phyloP scores from a whole-genome alignment of 53 echinoderm and acorn worm genomes.

The Holothuria leucospilota region DNA sequence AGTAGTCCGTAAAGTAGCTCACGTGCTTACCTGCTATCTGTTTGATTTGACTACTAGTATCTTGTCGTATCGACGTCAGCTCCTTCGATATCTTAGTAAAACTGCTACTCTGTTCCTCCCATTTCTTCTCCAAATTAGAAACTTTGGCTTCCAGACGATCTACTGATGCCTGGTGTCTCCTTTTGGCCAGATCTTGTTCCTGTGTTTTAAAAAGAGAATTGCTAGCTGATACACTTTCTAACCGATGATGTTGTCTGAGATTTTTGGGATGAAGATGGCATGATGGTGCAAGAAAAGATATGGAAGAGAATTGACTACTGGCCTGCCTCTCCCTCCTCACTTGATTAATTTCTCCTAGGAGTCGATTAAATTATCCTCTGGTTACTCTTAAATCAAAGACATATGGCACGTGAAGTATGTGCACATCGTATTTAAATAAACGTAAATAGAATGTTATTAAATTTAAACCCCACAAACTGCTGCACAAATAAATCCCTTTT shows the following conservation, averaged over 20 bases:
- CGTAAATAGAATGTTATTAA: no score
- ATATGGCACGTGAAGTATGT: no score
- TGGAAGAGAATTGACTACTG: no score
- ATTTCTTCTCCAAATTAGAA: slow-evolving; percentile 87
- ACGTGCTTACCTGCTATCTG: slow-evolving; percentile 48
- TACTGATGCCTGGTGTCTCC: slow-evolving; percentile 84
- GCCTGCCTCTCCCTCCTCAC: not conserved
- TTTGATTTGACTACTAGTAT: slow-evolving; percentile 82
- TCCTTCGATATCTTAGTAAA: slow-evolving; percentile 89
- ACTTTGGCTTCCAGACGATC: slow-evolving; percentile 90
- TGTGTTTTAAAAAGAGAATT: slow-evolving; percentile 30
- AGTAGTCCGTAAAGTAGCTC: not conserved
- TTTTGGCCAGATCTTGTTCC: slow-evolving; percentile 90
- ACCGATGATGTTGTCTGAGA: not conserved
- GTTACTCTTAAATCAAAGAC: slow-evolving; percentile 14
- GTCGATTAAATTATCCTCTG: slow-evolving; percentile 16
- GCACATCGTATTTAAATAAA: no score
- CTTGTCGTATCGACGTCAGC: slow-evolving; percentile 77
- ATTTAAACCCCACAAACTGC: no score
- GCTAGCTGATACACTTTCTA: not conserved
- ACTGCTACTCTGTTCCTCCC: slow-evolving; percentile 89
- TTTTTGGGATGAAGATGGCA: not conserved
- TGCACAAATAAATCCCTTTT: no score
- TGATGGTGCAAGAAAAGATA: not conserved
- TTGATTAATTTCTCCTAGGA: slow-evolving; percentile 17